Evolutionary conservation across 2,797 vertebrate species (phyloP), one percentile per base, ranked within the genome.

Genomic region (Glyptemys insculpta): DNA sequence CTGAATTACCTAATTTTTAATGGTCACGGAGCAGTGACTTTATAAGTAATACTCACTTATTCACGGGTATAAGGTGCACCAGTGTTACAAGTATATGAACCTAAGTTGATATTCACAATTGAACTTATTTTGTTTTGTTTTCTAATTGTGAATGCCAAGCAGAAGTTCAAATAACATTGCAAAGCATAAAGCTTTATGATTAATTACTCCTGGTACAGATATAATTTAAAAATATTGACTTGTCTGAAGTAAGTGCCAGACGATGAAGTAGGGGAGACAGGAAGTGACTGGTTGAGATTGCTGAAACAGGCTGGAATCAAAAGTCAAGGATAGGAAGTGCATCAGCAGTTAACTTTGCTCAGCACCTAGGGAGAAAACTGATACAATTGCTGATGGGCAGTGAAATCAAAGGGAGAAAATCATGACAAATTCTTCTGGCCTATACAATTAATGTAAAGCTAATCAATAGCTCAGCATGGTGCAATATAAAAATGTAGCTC

Each of bases 221-320:
- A 97, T 98, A 97, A 98, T 98, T 98, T 97, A 96, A 98, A 97
- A 83, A 15, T 98, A 98, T 98, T 96, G 98, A 98, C 97, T 97
- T 96, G 97, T 98, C 98, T 98, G 97, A 96, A 98, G 93, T 96
- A 96, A 98, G 95, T 98, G 97, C 98, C 97, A 98, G 98, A 97
- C 94, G 2, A 92, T 96, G 95, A 94, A 95, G 81, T 91, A 85
- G 97, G 93, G 95, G 97, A 98, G 98, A 96, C 98, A 98, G 98
- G 98, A 98, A 98, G 98, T 97, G 96, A 97, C 98, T 96, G 97
- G 94, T 96, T 5, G 93, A 97, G 97, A 97, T 94, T 97, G 98
- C 98, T 98, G 98, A 98, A 97, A 90, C 85, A 95, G 94, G 95
- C 97, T 97, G 96, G 96, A 98, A 93, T 95, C 91, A 88, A 87